Conservation (phyloP, 2,797 vertebrate genomes). For the Tarsius wallacei region DNA sequence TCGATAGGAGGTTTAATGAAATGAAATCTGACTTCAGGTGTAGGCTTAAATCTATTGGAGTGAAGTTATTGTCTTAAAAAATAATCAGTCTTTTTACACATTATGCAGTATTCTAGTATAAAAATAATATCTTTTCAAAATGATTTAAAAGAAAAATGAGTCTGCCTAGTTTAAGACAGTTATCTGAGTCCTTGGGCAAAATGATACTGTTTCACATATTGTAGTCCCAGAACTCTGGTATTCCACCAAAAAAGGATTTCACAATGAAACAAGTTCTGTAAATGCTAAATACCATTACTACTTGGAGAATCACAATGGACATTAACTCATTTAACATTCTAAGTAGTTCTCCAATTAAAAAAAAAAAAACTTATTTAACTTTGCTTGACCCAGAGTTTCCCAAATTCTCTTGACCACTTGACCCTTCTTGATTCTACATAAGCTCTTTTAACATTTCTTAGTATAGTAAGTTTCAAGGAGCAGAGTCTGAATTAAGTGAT, state of each 20-base stretch:
- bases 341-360: background rate
- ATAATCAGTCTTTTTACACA: background rate
- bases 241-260: background rate
- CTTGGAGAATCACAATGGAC: background rate
- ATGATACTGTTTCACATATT: background rate
- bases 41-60: background rate
- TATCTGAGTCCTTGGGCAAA: background rate
- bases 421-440: background rate
- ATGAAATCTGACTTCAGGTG: background rate
- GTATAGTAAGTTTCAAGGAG: background rate
- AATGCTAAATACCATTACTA: background rate
- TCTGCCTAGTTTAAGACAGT: background rate
- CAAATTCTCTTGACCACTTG: background rate
- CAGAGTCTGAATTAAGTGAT: background rate
- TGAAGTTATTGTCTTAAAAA: conserved; percentile 53
- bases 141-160: conserved; percentile 18
- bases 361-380: background rate
- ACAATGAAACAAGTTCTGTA: background rate
- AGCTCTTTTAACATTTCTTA: background rate
- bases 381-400: background rate
- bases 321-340: conserved; percentile 1
- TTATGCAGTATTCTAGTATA: background rate
- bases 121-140: background rate
- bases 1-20: conserved; percentile 60
- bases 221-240: background rate